Evolutionary conservation across 2,888 invertebrate genomes (phyloP).

Genomic region (Idaea dimidiata): DNA sequence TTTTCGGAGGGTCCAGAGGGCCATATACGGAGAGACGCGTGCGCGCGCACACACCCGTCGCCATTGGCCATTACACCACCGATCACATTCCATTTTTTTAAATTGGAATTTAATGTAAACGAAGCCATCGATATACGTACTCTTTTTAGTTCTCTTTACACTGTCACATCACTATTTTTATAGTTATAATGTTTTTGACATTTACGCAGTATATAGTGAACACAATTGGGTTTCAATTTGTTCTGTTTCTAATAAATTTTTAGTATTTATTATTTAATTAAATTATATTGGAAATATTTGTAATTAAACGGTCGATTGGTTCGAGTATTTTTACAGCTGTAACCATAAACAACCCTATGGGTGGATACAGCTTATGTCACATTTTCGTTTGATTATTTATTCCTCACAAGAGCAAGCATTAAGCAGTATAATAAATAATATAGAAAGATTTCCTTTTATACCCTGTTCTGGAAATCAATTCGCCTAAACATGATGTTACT

Average conservation of each 20-base stretch:
- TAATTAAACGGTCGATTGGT: neutral
- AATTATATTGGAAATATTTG: neutral
- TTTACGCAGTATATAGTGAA: conserved; percentile 23
- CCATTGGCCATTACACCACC: conserved; percentile 48
- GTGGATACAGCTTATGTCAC: too few relatives aligned
- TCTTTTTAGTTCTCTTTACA: conserved; percentile 36
- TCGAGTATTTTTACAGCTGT: too few relatives aligned
- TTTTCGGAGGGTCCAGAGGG: conserved; percentile 37
- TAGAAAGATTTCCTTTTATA: too few relatives aligned
- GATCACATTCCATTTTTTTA: conserved; percentile 58
- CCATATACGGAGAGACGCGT: conserved; percentile 45
- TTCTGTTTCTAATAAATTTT: neutral
- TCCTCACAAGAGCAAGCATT: too few relatives aligned
- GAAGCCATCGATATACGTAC: conserved; percentile 29
- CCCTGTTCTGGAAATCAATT: too few relatives aligned
- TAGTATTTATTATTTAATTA: conserved; percentile 4
- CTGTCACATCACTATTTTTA: conserved; percentile 35
- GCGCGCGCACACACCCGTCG: conserved; percentile 48
- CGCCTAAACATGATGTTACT: too few relatives aligned
- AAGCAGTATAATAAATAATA: too few relatives aligned
- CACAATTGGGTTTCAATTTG: neutral
- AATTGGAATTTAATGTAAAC: conserved; percentile 63
- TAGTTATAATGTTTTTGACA: conserved; percentile 38
- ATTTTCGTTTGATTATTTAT: too few relatives aligned
- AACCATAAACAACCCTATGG: neutral